These are phyloP conservation scores for Leptodactylus fallax DNA, from an alignment of 2,797 vertebrate genomes.

Conservation along the genomic window DNA sequence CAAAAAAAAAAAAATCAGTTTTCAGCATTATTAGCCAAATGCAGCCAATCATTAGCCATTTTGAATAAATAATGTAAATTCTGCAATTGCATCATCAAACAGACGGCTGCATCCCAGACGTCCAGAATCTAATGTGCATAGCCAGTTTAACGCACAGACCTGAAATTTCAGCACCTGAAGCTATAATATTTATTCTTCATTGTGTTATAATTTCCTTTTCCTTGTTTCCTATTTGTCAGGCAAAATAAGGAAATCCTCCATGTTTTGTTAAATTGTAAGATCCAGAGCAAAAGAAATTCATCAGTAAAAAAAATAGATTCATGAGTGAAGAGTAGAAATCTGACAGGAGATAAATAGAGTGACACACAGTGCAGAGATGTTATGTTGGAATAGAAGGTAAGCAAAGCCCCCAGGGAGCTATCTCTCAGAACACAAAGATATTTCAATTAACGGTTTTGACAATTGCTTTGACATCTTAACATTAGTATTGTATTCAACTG, in stretches of 20 bases:
- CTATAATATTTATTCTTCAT: neutral
- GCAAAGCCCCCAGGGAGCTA: conserved; percentile 40
- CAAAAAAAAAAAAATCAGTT: no score
- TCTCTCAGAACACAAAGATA: conserved; percentile 49
- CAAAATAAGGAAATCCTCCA: neutral
- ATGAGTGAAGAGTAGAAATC: conserved; percentile 12
- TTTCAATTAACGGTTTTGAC: conserved; percentile 59
- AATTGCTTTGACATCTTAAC: conserved; percentile 56
- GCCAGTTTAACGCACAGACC: neutral
- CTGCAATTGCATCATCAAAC: no score
- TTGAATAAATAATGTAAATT: no score
- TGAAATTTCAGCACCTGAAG: neutral
- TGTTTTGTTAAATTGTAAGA: neutral
- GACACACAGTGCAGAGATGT: conserved; percentile 18
- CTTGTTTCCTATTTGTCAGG: neutral
- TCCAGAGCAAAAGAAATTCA: neutral
- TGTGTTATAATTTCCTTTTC: neutral
- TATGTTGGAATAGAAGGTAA: conserved; percentile 27
- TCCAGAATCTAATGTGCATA: no score
- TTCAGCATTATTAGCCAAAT: no score
- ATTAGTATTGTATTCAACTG: conserved; percentile 41
- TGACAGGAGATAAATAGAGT: conserved; percentile 36
- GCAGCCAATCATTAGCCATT: no score
- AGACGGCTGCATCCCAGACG: no score
- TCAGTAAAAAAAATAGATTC: neutral